phyloP scores from a whole-genome alignment of 2,888 invertebrate species.

The Aricia artaxerxes region DNA sequence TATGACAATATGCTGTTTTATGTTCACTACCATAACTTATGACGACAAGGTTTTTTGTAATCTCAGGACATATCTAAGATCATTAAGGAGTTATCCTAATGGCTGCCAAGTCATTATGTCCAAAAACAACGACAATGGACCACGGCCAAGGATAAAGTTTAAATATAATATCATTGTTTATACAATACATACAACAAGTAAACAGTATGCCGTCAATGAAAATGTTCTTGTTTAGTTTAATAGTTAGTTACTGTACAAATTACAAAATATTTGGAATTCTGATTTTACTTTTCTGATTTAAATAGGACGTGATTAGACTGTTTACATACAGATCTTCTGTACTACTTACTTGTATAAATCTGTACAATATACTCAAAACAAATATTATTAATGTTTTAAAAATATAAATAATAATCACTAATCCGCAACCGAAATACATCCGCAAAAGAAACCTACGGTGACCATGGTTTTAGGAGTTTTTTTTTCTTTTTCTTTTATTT shows the following conservation, averaged over 20 bases:
- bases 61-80: background rate
- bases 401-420: background rate
- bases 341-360: background rate
- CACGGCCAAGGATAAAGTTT: slow-evolving; percentile 26
- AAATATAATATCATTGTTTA: background rate
- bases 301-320: background rate
- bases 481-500: background rate
- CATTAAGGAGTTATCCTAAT: background rate
- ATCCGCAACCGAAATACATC: background rate
- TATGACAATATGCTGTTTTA: no score
- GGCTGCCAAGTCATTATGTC: slow-evolving; percentile 9
- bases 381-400: no score
- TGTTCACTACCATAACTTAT: background rate
- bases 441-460: background rate
- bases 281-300: background rate
- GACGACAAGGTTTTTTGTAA: background rate
- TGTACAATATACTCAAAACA: no score
- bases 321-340: background rate
- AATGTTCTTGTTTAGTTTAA: background rate
- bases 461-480: background rate
- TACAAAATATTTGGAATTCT: background rate
- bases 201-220: background rate
- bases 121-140: background rate
- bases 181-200: background rate
- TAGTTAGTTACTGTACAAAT: background rate